Percentiles rank a stretch among this genome's conserved stretches.
Evolutionary conservation across 1,140 invertebrate species (phyloP).

Genomic region (Sycophaga agraensis): DNA sequence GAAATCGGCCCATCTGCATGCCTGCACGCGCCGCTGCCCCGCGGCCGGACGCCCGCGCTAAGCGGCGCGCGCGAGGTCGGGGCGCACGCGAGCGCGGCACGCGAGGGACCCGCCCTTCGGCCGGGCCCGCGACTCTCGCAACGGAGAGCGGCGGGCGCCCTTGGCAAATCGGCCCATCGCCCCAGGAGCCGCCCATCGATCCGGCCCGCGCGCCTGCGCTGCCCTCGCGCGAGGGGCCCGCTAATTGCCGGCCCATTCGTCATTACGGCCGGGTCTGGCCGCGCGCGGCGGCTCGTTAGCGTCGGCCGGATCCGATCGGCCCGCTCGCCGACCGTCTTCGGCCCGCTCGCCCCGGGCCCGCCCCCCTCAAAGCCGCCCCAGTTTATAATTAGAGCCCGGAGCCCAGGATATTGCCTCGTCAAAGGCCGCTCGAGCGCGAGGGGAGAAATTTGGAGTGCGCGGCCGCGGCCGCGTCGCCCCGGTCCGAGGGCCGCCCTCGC

Average conservation of each 20-base stretch:
- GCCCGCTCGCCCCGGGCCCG: not conserved
- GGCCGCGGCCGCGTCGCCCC: too few relatives aligned
- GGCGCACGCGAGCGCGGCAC: not conserved
- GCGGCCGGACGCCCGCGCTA: too few relatives aligned
- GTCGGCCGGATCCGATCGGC: not conserved
- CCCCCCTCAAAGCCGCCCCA: conserved; percentile 13
- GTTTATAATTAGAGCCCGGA: conserved; percentile 30
- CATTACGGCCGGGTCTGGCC: too few relatives aligned
- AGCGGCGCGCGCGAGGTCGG: not conserved
- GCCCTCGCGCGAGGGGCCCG: not conserved
- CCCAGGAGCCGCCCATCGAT: too few relatives aligned
- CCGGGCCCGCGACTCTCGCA: not conserved
- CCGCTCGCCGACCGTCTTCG: not conserved
- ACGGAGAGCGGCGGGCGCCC: too few relatives aligned
- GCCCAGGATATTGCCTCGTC: conserved; percentile 24
- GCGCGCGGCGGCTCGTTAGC: not conserved
- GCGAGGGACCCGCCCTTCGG: not conserved
- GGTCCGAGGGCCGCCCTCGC: too few relatives aligned
- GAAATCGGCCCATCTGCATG: too few relatives aligned
- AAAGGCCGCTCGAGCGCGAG: conserved; percentile 23
- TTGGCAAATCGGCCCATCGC: too few relatives aligned
- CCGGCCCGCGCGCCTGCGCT: not conserved
- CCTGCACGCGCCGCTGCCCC: too few relatives aligned
- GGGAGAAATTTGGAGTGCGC: too few relatives aligned
- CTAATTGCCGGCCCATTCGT: not conserved